Base-by-base conservation (phyloP, 2,113 vertebrate species). In the Prolemur simus region DNA sequence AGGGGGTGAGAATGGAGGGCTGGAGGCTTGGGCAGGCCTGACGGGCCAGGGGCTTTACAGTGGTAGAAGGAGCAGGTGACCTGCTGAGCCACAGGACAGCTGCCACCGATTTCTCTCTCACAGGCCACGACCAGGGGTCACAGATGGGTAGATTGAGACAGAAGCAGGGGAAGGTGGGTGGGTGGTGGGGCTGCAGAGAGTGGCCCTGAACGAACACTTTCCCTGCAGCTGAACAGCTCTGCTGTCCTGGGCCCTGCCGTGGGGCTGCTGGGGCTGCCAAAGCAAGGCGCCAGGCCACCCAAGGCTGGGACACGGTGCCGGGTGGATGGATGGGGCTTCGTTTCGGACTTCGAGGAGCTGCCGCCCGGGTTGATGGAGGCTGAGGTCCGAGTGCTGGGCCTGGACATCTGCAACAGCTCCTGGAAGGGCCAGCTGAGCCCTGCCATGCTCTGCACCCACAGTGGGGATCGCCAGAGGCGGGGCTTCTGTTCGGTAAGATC, bases 311-410 rank as follows among this genome's bases (percentile, higher is more conserved):
- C 0, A 0, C 73, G 0, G 3, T 99, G 99, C 97, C n/a, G 0
- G 0, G 98, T 99, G 64, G 0, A 37, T 0, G 98, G 98, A 49
- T 99, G 98, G 98, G 98, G 98, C 18, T 97, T 96, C 12, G 34
- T 8, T 54, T 98, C 98, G 5, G 96, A 98, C 96, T 98, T 91
- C 0, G 97, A 97, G 0, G 96, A 98, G 0, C 9, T 0, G 2
- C 98, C 97, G 0, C 1, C 69, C 0, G 93, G 91, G 69, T 98
- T 99, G 95, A 98, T 98, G 98, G 98, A 99, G 88, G 97, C 97
- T 0, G 1, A 69, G 42, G 98, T 98, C 32, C 97, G 93, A 2
- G 91, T 99, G 1, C 17, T 98, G 58, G 96, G 54, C 68, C 15
- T 97, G 8, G 86, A 49, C 2, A 2, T 47, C 12, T 99, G 98